A percentile compares a stretch with the other conserved stretches of the same genome.
These are phyloP conservation scores for Heliocidaris erythrogramma DNA, from an alignment of 35 echinoderm and acorn worm genomes.

Conservation along the genomic window DNA sequence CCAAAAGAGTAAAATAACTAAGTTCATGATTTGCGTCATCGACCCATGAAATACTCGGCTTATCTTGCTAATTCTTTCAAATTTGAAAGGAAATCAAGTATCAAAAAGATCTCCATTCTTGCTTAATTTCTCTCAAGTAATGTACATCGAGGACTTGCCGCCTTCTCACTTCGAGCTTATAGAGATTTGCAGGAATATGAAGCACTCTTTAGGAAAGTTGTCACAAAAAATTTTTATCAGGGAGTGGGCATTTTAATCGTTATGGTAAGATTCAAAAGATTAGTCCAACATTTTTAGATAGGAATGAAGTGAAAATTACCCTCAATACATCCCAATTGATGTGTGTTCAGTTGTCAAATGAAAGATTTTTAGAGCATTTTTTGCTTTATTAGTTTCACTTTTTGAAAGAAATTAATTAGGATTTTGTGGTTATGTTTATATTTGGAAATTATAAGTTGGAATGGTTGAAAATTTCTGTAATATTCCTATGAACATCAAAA, in stretches of 20 bases:
- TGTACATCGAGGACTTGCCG: not conserved
- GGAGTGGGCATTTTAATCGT: not conserved
- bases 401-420: too few relatives aligned
- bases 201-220: not conserved
- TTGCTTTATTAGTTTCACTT: too few relatives aligned
- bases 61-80: not conserved
- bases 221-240: not conserved
- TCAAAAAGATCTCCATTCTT: not conserved
- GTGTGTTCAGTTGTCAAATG: too few relatives aligned
- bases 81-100: conserved; percentile 11
- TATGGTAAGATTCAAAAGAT: not conserved
- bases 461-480: too few relatives aligned
- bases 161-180: not conserved
- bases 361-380: too few relatives aligned
- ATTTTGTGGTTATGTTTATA: too few relatives aligned
- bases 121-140: not conserved
- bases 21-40: not conserved
- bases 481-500: too few relatives aligned
- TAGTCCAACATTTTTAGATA: not conserved
- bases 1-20: not conserved
- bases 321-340: not conserved
- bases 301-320: not conserved
- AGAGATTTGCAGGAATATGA: not conserved
- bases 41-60: not conserved
- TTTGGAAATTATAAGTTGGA: too few relatives aligned